Percentiles rank a stretch among this genome's conserved stretches.
Evolutionary conservation across 2,797 vertebrate genomes (phyloP).

Genomic region (Limosa lapponica): DNA sequence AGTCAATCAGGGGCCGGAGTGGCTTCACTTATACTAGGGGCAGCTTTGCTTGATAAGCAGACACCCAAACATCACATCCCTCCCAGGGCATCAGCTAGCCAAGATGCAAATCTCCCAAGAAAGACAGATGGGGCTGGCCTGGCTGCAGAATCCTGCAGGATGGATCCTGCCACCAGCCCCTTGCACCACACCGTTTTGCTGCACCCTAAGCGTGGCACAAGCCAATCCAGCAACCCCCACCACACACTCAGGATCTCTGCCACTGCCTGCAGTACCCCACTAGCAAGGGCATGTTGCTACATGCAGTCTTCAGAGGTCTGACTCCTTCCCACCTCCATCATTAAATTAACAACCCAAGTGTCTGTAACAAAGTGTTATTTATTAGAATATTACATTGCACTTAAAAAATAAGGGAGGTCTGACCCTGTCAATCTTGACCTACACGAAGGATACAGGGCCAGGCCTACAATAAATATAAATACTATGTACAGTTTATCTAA

Average conservation of each 20-base stretch:
- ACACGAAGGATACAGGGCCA: background rate
- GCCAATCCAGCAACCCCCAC: background rate
- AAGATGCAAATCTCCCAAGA: background rate
- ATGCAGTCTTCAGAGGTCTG: background rate
- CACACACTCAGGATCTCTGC: background rate
- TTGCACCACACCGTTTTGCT: background rate
- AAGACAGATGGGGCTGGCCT: background rate
- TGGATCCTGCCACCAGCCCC: background rate
- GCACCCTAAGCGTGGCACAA: background rate
- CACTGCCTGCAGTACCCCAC: background rate
- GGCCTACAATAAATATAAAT: conserved; percentile 84
- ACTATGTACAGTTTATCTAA: conserved; percentile 83
- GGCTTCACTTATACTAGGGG: accelerated
- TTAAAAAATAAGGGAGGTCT: conserved; percentile 61
- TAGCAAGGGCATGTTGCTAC: background rate
- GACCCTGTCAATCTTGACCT: background rate
- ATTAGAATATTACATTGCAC: conserved; percentile 73
- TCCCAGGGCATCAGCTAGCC: background rate
- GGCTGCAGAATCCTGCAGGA: background rate
- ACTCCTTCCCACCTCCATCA: background rate
- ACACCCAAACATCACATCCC: background rate
- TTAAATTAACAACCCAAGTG: background rate
- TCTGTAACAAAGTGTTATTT: conserved; percentile 75
- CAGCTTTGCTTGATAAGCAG: background rate
- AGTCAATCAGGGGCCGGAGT: background rate